Evolutionary conservation across 2,797 vertebrate genomes (phyloP).

Genomic region (Poeciliopsis infans): DNA sequence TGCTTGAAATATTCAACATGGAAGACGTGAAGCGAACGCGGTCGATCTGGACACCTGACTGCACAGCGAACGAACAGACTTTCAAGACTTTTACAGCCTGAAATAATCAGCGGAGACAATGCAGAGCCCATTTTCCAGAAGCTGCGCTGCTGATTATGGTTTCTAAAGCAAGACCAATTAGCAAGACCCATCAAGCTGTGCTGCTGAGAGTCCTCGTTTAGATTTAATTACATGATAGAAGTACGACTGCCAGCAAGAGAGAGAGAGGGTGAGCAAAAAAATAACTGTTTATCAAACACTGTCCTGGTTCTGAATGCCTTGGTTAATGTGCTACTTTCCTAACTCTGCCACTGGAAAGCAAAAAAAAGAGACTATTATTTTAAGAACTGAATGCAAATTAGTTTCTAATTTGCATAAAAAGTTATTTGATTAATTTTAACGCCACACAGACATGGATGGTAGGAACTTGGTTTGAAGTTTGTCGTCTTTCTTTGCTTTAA

Average conservation of each 20-base stretch:
- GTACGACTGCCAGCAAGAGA: slow-evolving; percentile 25
- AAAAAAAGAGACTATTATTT: neutral
- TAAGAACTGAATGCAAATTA: neutral
- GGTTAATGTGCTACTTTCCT: slow-evolving; percentile 6
- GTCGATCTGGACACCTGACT: neutral
- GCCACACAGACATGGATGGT: neutral
- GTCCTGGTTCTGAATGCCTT: slow-evolving; percentile 1
- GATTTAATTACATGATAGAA: slow-evolving; percentile 67
- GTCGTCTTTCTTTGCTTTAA: neutral
- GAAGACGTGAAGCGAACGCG: neutral
- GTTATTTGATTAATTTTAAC: neutral
- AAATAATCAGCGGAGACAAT: slow-evolving; percentile 36
- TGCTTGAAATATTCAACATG: slow-evolving; percentile 20
- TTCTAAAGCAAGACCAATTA: slow-evolving; percentile 72
- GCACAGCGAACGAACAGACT: neutral
- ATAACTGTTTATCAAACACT: slow-evolving; percentile 19
- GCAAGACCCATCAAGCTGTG: slow-evolving; percentile 44
- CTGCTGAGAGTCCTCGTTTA: slow-evolving; percentile 56
- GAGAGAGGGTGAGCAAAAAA: slow-evolving; percentile 13
- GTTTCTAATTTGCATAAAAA: neutral
- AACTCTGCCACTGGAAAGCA: neutral
- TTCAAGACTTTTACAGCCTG: neutral
- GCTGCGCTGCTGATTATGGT: slow-evolving; percentile 56
- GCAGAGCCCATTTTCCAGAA: slow-evolving; percentile 51
- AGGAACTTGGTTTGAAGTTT: neutral